Percentiles rank a stretch among this genome's conserved stretches.
These are phyloP conservation scores for Leptinotarsa tumamoca DNA, from an alignment of 2,888 invertebrate species.

Conservation along the genomic window DNA sequence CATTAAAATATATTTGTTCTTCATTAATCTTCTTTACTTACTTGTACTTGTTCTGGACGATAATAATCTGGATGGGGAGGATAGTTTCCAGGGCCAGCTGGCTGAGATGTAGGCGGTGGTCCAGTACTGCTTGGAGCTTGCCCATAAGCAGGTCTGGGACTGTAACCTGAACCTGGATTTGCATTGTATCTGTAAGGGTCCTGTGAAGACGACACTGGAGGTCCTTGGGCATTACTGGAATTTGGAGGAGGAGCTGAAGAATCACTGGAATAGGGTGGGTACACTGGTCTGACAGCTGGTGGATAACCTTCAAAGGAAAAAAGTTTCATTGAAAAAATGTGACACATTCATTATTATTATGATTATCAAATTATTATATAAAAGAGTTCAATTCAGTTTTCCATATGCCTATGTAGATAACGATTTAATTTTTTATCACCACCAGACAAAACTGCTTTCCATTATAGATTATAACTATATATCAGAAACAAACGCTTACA, in stretches of 20 bases:
- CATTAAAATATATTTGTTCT: background rate
- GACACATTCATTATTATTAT: no score
- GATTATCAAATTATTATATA: no score
- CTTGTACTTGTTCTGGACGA: constrained; percentile 66
- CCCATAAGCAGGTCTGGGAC: constrained; percentile 64
- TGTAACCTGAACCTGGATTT: constrained; percentile 58
- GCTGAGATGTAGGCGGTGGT: constrained; percentile 66
- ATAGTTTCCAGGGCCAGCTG: constrained; percentile 64
- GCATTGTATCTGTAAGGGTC: constrained; percentile 65
- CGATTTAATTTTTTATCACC: background rate
- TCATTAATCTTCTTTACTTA: constrained; percentile 30
- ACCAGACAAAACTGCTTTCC: background rate
- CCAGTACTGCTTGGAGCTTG: constrained; percentile 63
- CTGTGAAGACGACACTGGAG: constrained; percentile 56
- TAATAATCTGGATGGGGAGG: constrained; percentile 71
- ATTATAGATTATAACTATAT: background rate
- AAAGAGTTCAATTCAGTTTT: no score
- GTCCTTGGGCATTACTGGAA: constrained; percentile 58
- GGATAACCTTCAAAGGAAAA: constrained; percentile 64
- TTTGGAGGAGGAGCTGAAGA: constrained; percentile 60
- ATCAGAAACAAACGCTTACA: background rate
- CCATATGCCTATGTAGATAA: no score
- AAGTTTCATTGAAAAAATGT: no score
- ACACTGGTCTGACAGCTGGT: constrained; percentile 80
- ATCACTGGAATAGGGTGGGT: constrained; percentile 79